A percentile compares a stretch with the other conserved stretches of the same genome.
phyloP scores from a whole-genome alignment of 2,888 invertebrate genomes.

The Galerucella calmariensis region DNA sequence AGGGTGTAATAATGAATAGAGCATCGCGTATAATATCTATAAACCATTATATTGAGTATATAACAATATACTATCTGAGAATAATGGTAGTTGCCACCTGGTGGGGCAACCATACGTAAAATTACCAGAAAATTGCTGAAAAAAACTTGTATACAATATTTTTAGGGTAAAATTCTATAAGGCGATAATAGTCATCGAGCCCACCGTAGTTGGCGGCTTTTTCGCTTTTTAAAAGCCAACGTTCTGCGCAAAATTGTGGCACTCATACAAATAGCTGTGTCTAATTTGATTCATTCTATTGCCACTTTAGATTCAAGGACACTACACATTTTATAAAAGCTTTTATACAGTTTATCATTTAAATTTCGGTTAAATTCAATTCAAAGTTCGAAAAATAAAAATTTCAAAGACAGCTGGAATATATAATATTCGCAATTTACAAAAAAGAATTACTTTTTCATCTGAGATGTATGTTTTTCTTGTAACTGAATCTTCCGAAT shows the following conservation, averaged over 20 bases:
- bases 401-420: no score
- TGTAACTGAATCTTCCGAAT: no score
- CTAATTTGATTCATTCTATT: conserved; percentile 31
- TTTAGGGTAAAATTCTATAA: conserved; percentile 57
- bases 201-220: conserved; percentile 47
- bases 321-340: neutral
- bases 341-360: neutral
- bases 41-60: conserved; percentile 13
- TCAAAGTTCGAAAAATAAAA: neutral
- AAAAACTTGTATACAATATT: conserved; percentile 51
- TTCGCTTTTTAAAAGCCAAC: conserved; percentile 44
- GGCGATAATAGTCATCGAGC: conserved; percentile 59
- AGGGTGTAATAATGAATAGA: conserved; percentile 3
- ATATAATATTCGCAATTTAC: no score
- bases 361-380: neutral
- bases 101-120: conserved; percentile 60
- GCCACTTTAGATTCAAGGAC: conserved; percentile 23
- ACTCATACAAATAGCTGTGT: conserved; percentile 50
- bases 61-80: conserved; percentile 25
- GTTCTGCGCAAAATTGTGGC: conserved; percentile 59
- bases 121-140: conserved; percentile 62
- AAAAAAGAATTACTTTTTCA: no score
- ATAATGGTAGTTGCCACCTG: conserved; percentile 59
- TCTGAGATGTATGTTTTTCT: no score
- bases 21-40: conserved; percentile 3